Base-by-base conservation (phyloP, 2,888 invertebrate species). In the Synergus gifuensis region DNA sequence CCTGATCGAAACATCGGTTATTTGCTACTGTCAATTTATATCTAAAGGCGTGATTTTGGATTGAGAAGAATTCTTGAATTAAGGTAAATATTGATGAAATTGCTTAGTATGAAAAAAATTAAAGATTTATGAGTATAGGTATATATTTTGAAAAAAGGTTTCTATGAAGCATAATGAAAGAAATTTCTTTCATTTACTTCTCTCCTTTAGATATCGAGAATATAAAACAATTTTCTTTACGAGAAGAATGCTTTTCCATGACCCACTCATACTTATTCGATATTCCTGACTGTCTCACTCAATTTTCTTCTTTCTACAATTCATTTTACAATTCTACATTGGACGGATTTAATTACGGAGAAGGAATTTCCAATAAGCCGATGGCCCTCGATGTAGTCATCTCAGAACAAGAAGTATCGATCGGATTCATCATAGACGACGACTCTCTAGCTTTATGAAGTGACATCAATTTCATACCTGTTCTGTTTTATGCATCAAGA, bases 341-440 rank as follows among this genome's bases (percentile, higher is more conserved):
- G 14, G 28, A 46, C 46, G 46, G 16, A 69, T 69, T 69, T 69
- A 69, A 69, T 69, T 69, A 69, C 69, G 16, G 14, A 28, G 46
- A 69, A 46, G 16, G 69, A 28, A 69, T 69, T 46, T 69, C 49
- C 46, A 69, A 69, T 69, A 28, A 22, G 46, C 28, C 69, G 69
- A 69, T 49, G 69, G 46, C 49, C 64, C 64, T 64, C 40, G n/a
- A 36, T 63, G 63, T 63, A 63, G 28, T 63, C 63, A 40, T 64
- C 64, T 64, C 36, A 64, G 64, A 63, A 63, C 63, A 12, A 36
- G 36, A 18, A 46, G 67, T 5, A 69, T 69, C 69, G 69, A 49
- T 46, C 14, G 69, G 69, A 69, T 69, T 69, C 46, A 69, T 69
- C 49, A 69, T 69, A 49, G 28, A n/a, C n/a, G n/a, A n/a, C n/a